phyloP scores from a whole-genome alignment of 2,888 invertebrate species.

The Drosophila monieri region DNA sequence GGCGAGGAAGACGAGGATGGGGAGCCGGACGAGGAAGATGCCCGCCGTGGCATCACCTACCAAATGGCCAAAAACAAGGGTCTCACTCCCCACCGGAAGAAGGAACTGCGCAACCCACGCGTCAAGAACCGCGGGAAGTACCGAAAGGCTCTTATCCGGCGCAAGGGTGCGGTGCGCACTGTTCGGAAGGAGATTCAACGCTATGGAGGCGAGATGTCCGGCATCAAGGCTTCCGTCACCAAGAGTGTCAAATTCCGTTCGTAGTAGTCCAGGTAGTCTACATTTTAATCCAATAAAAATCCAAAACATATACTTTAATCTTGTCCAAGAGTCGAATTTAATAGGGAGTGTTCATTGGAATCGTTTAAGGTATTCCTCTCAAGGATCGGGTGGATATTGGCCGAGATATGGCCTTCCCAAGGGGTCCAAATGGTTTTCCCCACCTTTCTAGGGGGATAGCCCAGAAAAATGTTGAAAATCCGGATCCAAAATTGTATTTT shows the following conservation, averaged over 20 bases:
- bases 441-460: too few relatives aligned
- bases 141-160: slow-evolving; percentile 94
- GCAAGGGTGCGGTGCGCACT: slow-evolving; percentile 96
- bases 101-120: slow-evolving; percentile 96
- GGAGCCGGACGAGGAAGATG: slow-evolving; percentile 81
- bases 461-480: too few relatives aligned
- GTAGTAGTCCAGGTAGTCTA: slow-evolving; percentile 35
- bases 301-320: not conserved
- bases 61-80: slow-evolving; percentile 98
- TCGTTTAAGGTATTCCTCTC: too few relatives aligned
- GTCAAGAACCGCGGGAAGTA: slow-evolving; percentile 97
- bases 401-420: too few relatives aligned
- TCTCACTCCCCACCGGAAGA: slow-evolving; percentile 94
- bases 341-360: too few relatives aligned
- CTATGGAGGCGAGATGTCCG: slow-evolving; percentile 96
- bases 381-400: too few relatives aligned
- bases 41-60: slow-evolving; percentile 94
- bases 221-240: slow-evolving; percentile 94
- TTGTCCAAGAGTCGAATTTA: too few relatives aligned
- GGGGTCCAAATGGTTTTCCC: too few relatives aligned
- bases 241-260: slow-evolving; percentile 94
- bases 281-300: slow-evolving; percentile 15
- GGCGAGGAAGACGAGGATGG: slow-evolving; percentile 85
- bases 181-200: slow-evolving; percentile 91
- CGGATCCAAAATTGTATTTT: too few relatives aligned